Evolutionary conservation across 1,140 invertebrate species (phyloP).

Genomic region (Tetramorium simillimum): DNA sequence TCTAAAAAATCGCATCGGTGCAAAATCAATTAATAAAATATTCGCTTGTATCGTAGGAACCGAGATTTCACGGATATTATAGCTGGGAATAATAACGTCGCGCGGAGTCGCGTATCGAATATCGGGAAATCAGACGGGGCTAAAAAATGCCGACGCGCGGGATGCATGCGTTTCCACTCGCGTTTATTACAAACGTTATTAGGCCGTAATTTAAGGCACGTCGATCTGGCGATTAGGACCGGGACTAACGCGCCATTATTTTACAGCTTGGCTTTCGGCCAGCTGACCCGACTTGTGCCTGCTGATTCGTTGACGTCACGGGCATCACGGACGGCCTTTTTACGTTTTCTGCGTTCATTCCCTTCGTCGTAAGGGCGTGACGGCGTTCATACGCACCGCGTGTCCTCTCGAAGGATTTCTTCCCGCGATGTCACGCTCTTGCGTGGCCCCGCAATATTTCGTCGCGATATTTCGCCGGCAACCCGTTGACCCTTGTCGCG

Average conservation of each 20-base stretch:
- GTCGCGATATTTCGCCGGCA: background rate
- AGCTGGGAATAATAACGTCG: background rate
- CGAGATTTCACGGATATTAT: constrained; percentile 2
- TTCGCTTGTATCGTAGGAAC: background rate
- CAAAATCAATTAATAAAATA: background rate
- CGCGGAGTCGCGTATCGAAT: constrained; percentile 5
- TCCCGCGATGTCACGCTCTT: constrained; percentile 38
- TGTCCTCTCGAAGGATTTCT: constrained; percentile 40
- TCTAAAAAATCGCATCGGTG: background rate
- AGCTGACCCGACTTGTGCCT: constrained; percentile 53
- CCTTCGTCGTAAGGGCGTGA: constrained; percentile 16
- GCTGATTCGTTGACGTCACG: constrained; percentile 68
- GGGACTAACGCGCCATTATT: constrained; percentile 71
- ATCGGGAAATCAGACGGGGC: background rate
- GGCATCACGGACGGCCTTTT: constrained; percentile 29
- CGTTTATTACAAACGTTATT: constrained; percentile 62
- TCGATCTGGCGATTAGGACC: constrained; percentile 65
- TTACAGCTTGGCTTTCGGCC: constrained; percentile 69
- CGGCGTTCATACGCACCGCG: constrained; percentile 14
- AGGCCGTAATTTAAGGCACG: constrained; percentile 69
- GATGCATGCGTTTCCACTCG: constrained; percentile 18
- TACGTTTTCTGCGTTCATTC: constrained; percentile 47
- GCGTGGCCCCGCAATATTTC: constrained; percentile 11
- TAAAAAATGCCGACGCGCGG: constrained; percentile 19
- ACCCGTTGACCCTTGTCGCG: background rate